Evolutionary conservation across 2,113 vertebrate species (phyloP).

Genomic region (Synchiropus splendidus): DNA sequence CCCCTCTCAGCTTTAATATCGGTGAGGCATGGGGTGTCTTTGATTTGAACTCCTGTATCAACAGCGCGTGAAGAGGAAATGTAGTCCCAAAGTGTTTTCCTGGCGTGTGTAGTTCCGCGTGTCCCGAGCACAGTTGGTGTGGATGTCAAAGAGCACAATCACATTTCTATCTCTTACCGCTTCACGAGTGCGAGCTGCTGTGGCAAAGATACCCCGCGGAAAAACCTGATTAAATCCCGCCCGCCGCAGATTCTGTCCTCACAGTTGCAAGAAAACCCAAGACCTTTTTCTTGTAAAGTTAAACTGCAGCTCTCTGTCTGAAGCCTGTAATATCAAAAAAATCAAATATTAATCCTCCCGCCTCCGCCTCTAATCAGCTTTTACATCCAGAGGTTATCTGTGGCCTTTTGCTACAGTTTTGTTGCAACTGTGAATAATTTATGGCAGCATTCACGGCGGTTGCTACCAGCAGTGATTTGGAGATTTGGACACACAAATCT

Average conservation of each 20-base stretch:
- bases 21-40: slow-evolving; percentile 24
- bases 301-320: slow-evolving; percentile 28
- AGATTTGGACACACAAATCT: slow-evolving; percentile 22
- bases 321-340: slow-evolving; percentile 13
- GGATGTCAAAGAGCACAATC: slow-evolving; percentile 28
- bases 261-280: slow-evolving; percentile 40
- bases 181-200: slow-evolving; percentile 38
- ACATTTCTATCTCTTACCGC: slow-evolving; percentile 45
- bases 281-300: too few relatives aligned
- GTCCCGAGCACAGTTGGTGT: slow-evolving; percentile 15
- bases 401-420: slow-evolving; percentile 41
- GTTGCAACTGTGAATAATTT: slow-evolving; percentile 45
- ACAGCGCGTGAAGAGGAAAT: slow-evolving; percentile 3
- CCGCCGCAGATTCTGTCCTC: slow-evolving; percentile 44
- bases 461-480: slow-evolving; percentile 37
- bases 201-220: slow-evolving; percentile 27
- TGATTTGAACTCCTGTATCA: slow-evolving; percentile 22
- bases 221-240: slow-evolving; percentile 54
- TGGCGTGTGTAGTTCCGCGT: not conserved
- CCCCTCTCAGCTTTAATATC: slow-evolving; percentile 34
- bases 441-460: slow-evolving; percentile 37
- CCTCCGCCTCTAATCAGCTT: slow-evolving; percentile 19
- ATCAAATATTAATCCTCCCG: slow-evolving; percentile 24
- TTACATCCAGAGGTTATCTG: slow-evolving; percentile 29
- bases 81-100: not conserved